A percentile compares a stretch with the other conserved stretches of the same genome.
Evolutionary conservation across 2,888 invertebrate species (phyloP).

Genomic region (Lymantria dispar): DNA sequence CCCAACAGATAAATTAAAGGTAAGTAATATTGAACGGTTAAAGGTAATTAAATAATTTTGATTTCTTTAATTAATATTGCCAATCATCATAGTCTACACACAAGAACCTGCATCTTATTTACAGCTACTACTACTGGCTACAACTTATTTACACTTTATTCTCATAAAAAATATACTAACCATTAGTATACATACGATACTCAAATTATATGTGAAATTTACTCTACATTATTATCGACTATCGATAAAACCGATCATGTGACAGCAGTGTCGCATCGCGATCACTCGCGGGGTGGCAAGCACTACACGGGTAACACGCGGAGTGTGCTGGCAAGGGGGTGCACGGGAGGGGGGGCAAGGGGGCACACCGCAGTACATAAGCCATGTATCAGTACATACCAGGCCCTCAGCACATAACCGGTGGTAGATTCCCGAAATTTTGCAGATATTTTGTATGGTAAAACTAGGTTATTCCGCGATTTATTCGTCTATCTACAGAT

Average conservation of each 20-base stretch:
- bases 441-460: slow-evolving; percentile 79
- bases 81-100: too few species aligned
- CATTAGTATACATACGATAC: not conserved
- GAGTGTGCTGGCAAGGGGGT: slow-evolving; percentile 43
- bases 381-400: slow-evolving; percentile 74
- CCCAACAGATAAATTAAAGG: too few species aligned
- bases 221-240: slow-evolving; percentile 41
- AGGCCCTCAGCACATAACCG: slow-evolving; percentile 62
- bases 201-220: not conserved
- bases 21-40: too few species aligned
- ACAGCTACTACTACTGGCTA: too few species aligned
- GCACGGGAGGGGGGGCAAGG: slow-evolving; percentile 44
- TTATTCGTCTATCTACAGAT: slow-evolving; percentile 54
- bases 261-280: slow-evolving; percentile 48
- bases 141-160: too few species aligned
- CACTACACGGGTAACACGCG: slow-evolving; percentile 62
- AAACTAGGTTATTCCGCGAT: slow-evolving; percentile 80
- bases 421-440: slow-evolving; percentile 75
- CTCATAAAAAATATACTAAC: too few species aligned
- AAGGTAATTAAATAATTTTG: too few species aligned
- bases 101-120: too few species aligned
- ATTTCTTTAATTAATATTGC: too few species aligned
- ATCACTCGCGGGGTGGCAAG: slow-evolving; percentile 70
- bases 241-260: slow-evolving; percentile 52
- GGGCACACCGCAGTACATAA: slow-evolving; percentile 66